These are phyloP conservation scores for Fistularia commersonii DNA, from an alignment of 2,797 vertebrate genomes.

Conservation along the genomic window DNA sequence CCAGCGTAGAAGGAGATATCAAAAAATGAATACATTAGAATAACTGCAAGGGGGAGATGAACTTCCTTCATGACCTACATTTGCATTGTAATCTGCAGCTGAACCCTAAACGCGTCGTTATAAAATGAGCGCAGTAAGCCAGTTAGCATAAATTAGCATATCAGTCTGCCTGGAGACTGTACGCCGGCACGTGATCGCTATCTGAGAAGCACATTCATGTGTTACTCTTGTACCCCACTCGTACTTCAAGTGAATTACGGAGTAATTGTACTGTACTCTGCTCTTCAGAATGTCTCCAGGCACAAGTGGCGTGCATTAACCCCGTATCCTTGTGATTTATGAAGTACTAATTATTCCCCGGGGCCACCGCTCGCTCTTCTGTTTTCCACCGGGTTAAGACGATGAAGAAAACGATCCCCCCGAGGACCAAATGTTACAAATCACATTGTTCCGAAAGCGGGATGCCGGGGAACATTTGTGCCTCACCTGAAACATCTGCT, in stretches of 20 bases:
- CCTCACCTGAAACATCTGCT: too few species aligned
- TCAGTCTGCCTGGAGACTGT: conserved; percentile 36
- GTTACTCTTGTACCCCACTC: conserved; percentile 1
- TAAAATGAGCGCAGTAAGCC: conserved; percentile 24
- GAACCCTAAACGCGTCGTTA: conserved; percentile 27
- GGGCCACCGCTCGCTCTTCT: too few species aligned
- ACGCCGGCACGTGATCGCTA: conserved; percentile 7
- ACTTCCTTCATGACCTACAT: conserved; percentile 36
- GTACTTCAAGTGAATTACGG: neutral
- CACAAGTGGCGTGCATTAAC: neutral
- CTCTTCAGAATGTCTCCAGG: neutral
- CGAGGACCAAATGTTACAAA: too few species aligned
- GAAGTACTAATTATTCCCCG: too few species aligned
- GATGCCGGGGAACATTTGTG: too few species aligned
- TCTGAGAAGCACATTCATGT: conserved; percentile 20
- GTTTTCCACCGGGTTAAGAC: too few species aligned
- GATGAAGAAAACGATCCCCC: too few species aligned
- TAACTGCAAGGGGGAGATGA: conserved; percentile 9
- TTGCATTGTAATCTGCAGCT: conserved; percentile 27
- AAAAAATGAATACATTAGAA: conserved; percentile 30
- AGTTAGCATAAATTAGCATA: conserved; percentile 46
- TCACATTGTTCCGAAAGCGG: too few species aligned
- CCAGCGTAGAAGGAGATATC: conserved; percentile 20
- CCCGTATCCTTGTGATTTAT: too few species aligned
- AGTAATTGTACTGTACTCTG: neutral